These are phyloP conservation scores for Pandemis heparana DNA, from an alignment of 2,888 invertebrate genomes.

Conservation along the genomic window DNA sequence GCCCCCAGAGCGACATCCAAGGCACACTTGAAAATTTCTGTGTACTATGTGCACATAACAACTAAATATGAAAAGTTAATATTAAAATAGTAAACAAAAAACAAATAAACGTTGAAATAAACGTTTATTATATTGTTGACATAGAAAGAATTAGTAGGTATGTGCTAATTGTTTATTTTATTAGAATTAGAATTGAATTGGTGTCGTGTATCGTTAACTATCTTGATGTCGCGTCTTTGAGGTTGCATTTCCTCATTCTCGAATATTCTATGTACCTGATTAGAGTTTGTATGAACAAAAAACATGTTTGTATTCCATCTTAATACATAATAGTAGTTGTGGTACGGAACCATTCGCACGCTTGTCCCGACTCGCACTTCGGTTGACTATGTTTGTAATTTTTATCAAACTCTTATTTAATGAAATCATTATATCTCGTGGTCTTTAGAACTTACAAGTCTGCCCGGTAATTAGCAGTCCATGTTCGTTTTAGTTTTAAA, in stretches of 20 bases:
- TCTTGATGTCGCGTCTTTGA: background rate
- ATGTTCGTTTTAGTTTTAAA: slow-evolving; percentile 12
- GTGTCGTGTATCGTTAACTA: background rate
- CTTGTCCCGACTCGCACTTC: no score
- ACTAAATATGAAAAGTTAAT: no score
- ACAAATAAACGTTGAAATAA: no score
- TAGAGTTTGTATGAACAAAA: slow-evolving; percentile 39
- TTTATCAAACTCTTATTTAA: background rate
- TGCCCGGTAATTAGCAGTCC: slow-evolving; percentile 21
- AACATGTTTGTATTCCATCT: no score
- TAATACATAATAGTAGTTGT: no score
- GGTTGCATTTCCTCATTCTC: background rate
- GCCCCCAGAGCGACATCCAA: no score
- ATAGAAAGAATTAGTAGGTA: background rate
- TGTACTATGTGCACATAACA: no score
- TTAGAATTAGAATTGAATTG: background rate
- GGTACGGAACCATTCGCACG: background rate
- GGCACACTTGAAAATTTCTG: no score
- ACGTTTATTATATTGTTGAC: no score
- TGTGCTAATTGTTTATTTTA: slow-evolving; percentile 9
- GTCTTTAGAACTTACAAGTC: slow-evolving; percentile 1
- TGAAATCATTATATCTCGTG: background rate
- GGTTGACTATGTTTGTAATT: background rate
- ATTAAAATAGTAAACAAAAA: no score
- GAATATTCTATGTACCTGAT: slow-evolving; percentile 47